Conservation (phyloP, 1,140 invertebrate genomes). For the Calycopis cecrops region DNA sequence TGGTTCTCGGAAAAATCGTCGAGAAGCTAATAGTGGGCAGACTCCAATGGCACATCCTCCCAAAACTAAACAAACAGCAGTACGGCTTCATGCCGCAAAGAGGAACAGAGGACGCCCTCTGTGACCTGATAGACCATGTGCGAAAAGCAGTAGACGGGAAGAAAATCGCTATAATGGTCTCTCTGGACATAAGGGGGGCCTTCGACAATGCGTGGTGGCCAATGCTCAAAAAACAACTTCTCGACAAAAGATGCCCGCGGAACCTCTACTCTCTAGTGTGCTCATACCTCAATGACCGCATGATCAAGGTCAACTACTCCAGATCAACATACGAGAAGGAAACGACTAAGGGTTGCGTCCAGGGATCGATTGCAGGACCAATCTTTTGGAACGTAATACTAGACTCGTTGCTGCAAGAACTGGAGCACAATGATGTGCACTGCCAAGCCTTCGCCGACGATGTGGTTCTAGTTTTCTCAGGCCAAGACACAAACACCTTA, state of each 20-base stretch:
- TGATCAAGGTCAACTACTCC: too few relatives aligned
- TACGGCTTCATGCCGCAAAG: background rate
- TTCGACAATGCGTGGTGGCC: slow-evolving; percentile 16
- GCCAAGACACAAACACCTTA: too few relatives aligned
- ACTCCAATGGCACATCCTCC: slow-evolving; percentile 14
- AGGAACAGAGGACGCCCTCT: slow-evolving; percentile 5
- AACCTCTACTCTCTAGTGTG: too few relatives aligned
- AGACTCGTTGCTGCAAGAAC: slow-evolving; percentile 18
- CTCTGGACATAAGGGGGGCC: slow-evolving; percentile 16
- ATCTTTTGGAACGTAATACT: slow-evolving; percentile 24
- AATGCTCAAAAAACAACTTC: too few relatives aligned
- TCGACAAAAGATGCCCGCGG: background rate
- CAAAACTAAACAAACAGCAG: background rate
- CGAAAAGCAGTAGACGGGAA: background rate
- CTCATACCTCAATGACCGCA: too few relatives aligned
- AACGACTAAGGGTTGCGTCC: too few relatives aligned
- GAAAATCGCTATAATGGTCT: slow-evolving; percentile 1
- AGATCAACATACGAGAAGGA: too few relatives aligned
- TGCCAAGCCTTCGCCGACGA: background rate
- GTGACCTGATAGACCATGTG: slow-evolving; percentile 7
- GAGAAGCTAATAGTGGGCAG: slow-evolving; percentile 20
- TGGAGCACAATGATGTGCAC: background rate
- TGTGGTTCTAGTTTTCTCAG: too few relatives aligned
- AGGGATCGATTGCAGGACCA: slow-evolving; percentile 11
- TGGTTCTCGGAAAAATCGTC: slow-evolving; percentile 18